These are phyloP conservation scores for Daphoenositta chrysoptera DNA, from an alignment of 2,113 vertebrate species.

Conservation along the genomic window DNA sequence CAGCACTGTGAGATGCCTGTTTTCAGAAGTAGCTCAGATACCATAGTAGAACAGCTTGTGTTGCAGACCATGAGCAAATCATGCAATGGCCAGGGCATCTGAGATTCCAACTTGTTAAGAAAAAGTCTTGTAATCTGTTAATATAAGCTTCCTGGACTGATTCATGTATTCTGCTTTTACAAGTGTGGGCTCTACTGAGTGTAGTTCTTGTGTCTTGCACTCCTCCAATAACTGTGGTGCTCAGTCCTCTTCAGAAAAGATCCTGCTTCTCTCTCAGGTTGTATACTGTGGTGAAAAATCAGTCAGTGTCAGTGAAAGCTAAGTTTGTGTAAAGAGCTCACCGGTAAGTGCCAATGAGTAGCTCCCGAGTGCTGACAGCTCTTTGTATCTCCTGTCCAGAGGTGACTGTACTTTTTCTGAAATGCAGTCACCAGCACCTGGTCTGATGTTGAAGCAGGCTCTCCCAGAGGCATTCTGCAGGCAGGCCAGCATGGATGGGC, in stretches of 20 bases:
- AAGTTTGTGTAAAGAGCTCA: neutral
- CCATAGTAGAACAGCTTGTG: rapidly evolving
- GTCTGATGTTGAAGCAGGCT: neutral
- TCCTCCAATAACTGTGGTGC: neutral
- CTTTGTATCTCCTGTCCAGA: neutral
- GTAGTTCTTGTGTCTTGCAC: rapidly evolving
- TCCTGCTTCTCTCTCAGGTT: neutral
- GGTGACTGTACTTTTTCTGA: neutral
- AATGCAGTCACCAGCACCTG: neutral
- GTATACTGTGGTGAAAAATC: neutral
- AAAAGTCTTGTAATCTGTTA: neutral
- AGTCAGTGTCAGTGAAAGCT: neutral
- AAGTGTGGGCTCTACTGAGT: neutral
- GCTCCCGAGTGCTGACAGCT: neutral
- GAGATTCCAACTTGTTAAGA: neutral
- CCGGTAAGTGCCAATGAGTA: neutral
- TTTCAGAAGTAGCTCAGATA: neutral
- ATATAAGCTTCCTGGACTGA: neutral
- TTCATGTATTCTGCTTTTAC: rapidly evolving
- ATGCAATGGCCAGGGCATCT: neutral
- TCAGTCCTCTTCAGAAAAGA: neutral
- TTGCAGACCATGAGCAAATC: neutral
- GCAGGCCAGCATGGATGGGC: rapidly evolving
- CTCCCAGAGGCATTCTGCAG: neutral
- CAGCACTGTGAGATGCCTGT: rapidly evolving